These are phyloP conservation scores for Margarornis squamiger DNA, from an alignment of 2,797 vertebrate species.

Conservation along the genomic window DNA sequence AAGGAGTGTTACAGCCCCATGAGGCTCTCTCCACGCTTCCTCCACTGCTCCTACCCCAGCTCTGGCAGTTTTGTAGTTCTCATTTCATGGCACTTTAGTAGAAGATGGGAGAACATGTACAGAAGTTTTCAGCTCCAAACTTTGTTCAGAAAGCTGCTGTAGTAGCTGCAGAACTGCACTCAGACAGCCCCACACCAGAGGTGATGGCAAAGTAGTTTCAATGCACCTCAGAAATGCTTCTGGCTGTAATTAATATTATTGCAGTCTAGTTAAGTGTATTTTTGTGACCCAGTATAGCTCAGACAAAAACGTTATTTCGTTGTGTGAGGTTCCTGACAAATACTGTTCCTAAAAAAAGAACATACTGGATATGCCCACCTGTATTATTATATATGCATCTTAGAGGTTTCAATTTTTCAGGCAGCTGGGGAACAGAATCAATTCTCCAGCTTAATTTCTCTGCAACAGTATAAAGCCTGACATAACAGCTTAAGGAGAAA, in stretches of 20 bases:
- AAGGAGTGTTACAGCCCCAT: rapidly evolving
- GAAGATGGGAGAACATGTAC: rapidly evolving
- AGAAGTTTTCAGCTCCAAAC: neutral
- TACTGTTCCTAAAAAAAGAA: neutral
- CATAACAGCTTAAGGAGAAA: neutral
- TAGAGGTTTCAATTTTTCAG: neutral
- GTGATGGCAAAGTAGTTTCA: neutral
- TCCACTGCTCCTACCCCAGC: neutral
- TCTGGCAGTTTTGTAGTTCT: neutral
- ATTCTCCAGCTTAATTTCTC: neutral
- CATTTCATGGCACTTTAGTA: neutral
- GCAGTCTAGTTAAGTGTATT: neutral
- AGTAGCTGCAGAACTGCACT: neutral
- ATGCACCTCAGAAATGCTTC: neutral
- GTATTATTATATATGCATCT: neutral
- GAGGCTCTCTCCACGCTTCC: neutral
- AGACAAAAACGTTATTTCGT: neutral
- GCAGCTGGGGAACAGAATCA: neutral
- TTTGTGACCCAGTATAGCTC: neutral
- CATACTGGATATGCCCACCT: neutral
- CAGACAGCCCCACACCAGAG: neutral
- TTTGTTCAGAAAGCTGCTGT: neutral
- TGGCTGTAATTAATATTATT: neutral
- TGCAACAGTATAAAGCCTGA: neutral
- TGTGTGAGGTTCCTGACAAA: neutral